These are phyloP conservation scores for Mongoloraphidia duomilia DNA, from an alignment of 2,888 invertebrate species.

Conservation along the genomic window DNA sequence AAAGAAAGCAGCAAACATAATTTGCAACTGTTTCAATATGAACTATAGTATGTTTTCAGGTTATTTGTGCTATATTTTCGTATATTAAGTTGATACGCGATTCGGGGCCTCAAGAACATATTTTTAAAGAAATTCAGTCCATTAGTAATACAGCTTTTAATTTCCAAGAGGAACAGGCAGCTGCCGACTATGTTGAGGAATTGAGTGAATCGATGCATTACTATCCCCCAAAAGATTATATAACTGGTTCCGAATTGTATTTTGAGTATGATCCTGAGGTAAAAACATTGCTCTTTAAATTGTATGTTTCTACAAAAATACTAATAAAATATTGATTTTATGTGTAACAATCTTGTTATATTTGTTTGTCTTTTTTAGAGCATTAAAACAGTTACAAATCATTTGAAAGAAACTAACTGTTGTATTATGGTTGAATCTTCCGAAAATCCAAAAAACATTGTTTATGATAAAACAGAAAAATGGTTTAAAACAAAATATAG, in stretches of 20 bases:
- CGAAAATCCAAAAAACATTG: conserved; percentile 33
- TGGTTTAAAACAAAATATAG: conserved; percentile 78
- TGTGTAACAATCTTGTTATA: too few species aligned
- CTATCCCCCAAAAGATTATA: conserved; percentile 62
- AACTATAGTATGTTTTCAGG: conserved; percentile 31
- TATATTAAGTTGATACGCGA: conserved; percentile 59
- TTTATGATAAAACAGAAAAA: conserved; percentile 52
- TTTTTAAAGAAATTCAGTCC: conserved; percentile 56
- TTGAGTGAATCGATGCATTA: conserved; percentile 66
- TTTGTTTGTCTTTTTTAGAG: conserved; percentile 27
- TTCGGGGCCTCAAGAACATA: conserved; percentile 50
- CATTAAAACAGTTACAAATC: conserved; percentile 42
- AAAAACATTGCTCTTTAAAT: background rate
- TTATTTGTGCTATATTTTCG: conserved; percentile 62
- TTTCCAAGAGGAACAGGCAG: conserved; percentile 53
- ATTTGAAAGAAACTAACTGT: conserved; percentile 47
- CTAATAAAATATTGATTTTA: too few species aligned
- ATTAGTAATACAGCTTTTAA: conserved; percentile 63
- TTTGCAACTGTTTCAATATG: background rate
- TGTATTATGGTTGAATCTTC: conserved; percentile 59
- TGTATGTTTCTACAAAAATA: too few species aligned
- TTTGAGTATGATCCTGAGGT: conserved; percentile 63
- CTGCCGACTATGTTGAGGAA: conserved; percentile 64
- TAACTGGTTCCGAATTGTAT: conserved; percentile 60
- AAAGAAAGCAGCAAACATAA: conserved; percentile 1